Evolutionary conservation across 2,797 vertebrate species (phyloP).

Genomic region (Cetoscarus ocellatus): DNA sequence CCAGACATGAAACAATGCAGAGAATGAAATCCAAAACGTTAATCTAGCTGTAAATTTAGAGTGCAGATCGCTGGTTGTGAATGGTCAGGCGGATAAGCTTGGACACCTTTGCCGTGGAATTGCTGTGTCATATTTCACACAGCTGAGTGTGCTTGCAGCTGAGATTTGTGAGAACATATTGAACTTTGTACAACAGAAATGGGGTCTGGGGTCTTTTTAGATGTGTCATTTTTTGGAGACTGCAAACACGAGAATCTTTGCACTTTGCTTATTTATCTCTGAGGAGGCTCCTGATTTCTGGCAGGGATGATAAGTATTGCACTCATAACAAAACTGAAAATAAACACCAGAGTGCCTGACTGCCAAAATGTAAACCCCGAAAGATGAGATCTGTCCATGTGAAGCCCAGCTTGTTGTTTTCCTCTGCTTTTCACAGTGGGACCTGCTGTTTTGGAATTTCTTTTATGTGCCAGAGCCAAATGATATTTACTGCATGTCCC

Average conservation of each 20-base stretch:
- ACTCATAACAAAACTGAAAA: constrained; percentile 55
- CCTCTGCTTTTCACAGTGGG: constrained; percentile 19
- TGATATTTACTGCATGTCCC: constrained; percentile 9
- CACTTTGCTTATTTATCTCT: constrained; percentile 52
- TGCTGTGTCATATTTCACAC: constrained; percentile 49
- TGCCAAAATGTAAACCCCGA: constrained; percentile 32
- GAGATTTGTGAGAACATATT: constrained; percentile 50
- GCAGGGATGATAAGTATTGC: constrained; percentile 53
- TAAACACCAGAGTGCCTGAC: constrained; percentile 38
- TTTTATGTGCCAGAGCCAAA: constrained; percentile 30
- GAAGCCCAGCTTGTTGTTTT: constrained; percentile 23
- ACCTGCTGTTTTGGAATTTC: constrained; percentile 20
- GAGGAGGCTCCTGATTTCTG: constrained; percentile 66
- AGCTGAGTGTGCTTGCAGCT: constrained; percentile 24
- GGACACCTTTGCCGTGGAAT: constrained; percentile 48
- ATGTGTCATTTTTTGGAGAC: constrained; percentile 7
- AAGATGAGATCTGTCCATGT: constrained; percentile 38
- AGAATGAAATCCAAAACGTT: constrained; percentile 65
- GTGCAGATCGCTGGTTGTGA: constrained; percentile 33
- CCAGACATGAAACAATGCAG: constrained; percentile 64
- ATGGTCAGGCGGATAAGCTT: constrained; percentile 42
- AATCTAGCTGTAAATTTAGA: constrained; percentile 67
- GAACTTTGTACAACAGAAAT: constrained; percentile 41
- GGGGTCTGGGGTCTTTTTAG: constrained; percentile 6
- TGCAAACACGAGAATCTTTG: constrained; percentile 21